These are phyloP conservation scores for Anthonomus grandis DNA, from an alignment of 1,140 invertebrate genomes.

Conservation along the genomic window DNA sequence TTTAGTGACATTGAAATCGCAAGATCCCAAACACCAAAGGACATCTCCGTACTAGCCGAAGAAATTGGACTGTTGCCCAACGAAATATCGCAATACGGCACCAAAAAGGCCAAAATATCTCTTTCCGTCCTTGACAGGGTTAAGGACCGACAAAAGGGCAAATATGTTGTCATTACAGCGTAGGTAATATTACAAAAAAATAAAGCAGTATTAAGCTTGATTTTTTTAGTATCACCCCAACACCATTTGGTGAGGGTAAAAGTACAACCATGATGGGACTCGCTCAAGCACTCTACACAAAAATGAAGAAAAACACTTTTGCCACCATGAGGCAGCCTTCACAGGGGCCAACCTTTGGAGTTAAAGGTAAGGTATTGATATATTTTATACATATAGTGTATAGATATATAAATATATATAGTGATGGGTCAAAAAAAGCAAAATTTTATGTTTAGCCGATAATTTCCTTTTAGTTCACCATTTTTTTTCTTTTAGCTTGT, in stretches of 20 bases:
- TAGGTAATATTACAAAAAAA: slow-evolving; percentile 44
- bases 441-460: too few species aligned
- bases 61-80: slow-evolving; percentile 80
- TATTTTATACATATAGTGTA: not conserved
- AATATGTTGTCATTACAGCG: slow-evolving; percentile 95
- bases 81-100: slow-evolving; percentile 90
- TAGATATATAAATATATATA: not conserved
- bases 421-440: not conserved
- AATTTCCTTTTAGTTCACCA: too few species aligned
- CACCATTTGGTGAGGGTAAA: slow-evolving; percentile 96
- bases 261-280: slow-evolving; percentile 94
- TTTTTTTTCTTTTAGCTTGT: too few species aligned
- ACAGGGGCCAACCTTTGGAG: slow-evolving; percentile 97
- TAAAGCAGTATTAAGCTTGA: not conserved
- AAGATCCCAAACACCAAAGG: slow-evolving; percentile 81
- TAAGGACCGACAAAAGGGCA: slow-evolving; percentile 68
- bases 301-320: slow-evolving; percentile 83
- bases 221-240: slow-evolving; percentile 86
- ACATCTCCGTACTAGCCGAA: slow-evolving; percentile 70
- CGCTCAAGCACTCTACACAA: slow-evolving; percentile 86
- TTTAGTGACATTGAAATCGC: slow-evolving; percentile 87
- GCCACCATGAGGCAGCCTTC: slow-evolving; percentile 97
- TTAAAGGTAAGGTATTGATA: slow-evolving; percentile 69
- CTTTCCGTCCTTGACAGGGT: slow-evolving; percentile 79
- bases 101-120: slow-evolving; percentile 93